phyloP scores from a whole-genome alignment of 1,140 invertebrate species.

The Bombus ignitus region DNA sequence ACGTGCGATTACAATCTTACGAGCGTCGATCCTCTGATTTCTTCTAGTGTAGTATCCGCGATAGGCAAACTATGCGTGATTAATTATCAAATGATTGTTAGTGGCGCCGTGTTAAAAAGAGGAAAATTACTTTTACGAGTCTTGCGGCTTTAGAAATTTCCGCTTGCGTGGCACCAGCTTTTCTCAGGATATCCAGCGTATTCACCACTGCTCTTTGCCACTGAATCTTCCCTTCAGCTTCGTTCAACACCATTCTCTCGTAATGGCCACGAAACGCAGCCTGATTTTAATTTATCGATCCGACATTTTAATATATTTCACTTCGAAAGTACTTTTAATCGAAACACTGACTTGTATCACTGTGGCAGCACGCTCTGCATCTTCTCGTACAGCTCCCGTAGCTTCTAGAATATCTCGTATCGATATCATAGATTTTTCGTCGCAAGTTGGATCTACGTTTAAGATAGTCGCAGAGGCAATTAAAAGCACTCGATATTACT shows the following conservation, averaged over 20 bases:
- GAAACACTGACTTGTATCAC: constrained; percentile 76
- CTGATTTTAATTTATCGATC: constrained; percentile 22
- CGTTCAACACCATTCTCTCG: constrained; percentile 66
- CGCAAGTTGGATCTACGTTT: constrained; percentile 27
- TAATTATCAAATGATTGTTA: background rate
- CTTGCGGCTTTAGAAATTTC: constrained; percentile 79
- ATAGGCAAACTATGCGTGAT: constrained; percentile 75
- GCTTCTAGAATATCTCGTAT: constrained; percentile 71
- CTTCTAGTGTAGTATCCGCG: constrained; percentile 80
- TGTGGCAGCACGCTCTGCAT: constrained; percentile 69
- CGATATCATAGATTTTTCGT: constrained; percentile 54
- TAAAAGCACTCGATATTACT: too few relatives aligned
- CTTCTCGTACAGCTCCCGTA: constrained; percentile 60
- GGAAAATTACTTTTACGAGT: constrained; percentile 75
- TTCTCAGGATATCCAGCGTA: constrained; percentile 79
- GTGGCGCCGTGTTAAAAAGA: background rate
- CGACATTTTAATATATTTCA: background rate
- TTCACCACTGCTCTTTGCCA: constrained; percentile 81
- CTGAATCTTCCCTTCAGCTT: constrained; percentile 76
- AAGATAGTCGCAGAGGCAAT: too few relatives aligned
- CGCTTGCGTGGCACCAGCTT: constrained; percentile 76
- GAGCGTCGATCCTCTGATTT: constrained; percentile 65
- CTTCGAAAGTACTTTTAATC: background rate
- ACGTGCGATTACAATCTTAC: constrained; percentile 30
- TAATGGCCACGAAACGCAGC: constrained; percentile 67